A percentile compares a stretch with the other conserved stretches of the same genome.
Conservation (phyloP, 2,113 vertebrate species). For the Brienomyrus longianalis region DNA sequence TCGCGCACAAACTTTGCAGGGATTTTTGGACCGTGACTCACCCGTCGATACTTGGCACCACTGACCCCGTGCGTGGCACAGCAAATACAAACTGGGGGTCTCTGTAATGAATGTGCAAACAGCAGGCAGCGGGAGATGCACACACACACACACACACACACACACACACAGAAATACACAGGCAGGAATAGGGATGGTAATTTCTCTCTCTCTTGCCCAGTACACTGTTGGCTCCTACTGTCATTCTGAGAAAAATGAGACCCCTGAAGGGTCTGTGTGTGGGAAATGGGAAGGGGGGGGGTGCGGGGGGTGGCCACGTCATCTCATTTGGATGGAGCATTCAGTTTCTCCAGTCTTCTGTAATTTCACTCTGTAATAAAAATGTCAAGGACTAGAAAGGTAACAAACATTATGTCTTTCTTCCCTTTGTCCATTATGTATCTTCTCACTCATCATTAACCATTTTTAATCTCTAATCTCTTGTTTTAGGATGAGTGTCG, state of each 20-base stretch:
- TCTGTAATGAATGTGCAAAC: neutral
- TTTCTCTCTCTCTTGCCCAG: neutral
- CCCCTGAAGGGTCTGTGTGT: neutral
- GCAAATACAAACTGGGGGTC: neutral
- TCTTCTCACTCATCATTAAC: conserved; percentile 3
- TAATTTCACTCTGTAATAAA: neutral
- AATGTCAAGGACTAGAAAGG: neutral
- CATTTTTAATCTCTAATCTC: neutral
- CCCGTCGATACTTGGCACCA: neutral
- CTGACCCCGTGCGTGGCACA: neutral
- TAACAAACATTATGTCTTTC: neutral
- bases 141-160: neutral
- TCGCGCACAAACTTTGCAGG: neutral
- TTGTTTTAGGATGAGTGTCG: conserved; percentile 80
- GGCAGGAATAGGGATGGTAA: neutral
- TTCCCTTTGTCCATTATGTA: neutral
- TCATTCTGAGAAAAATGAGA: neutral
- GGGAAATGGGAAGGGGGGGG: neutral
- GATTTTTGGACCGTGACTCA: neutral
- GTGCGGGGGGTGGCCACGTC: neutral
- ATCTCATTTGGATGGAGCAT: conserved; percentile 4
- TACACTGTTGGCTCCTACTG: neutral
- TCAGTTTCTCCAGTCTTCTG: neutral
- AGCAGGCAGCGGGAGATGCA: neutral
- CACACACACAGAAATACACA: neutral